Base-by-base conservation (phyloP, 2,797 vertebrate species). In the Melanogrammus aeglefinus region DNA sequence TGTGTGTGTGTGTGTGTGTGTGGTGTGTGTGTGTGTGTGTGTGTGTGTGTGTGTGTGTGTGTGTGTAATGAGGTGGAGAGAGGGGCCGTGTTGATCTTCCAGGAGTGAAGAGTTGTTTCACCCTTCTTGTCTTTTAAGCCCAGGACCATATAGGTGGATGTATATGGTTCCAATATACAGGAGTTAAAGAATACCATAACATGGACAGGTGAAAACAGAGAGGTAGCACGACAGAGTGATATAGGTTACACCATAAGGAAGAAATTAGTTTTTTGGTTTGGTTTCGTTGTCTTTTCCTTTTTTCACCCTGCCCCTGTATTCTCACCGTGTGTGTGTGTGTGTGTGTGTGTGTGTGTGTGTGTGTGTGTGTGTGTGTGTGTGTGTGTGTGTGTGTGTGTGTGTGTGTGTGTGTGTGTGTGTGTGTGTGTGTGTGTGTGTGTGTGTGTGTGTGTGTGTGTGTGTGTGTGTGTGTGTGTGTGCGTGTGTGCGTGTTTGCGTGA, bases 341-440 rank as follows among this genome's bases (percentile, higher is more conserved):
- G 10, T 72, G 27, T 72, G 70, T 72, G 27, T 72, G 70, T 72
- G 16, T 73, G 72, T 73, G 72, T 36, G 72, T 38, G 35, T 73
- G 72, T 38, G 35, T 73, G 72, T 38, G 35, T 73, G 72, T 21
- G 35, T 73, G 72, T 73, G 72, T 73, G 33, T 73, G 33, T 73
- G 72, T 73, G 72, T 21, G 72, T 36, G 33, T 73, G 12, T 73
- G 72, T 36, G 72, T 73, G 33, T 73, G 72, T 38, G 35, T 73
- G 72, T 38, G 35, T 73, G 72, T 38, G 72, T 73, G 72, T 73
- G 72, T 36, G 72, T 73, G 72, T 38, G 33, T 38, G 70, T 18
- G 70, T 72, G 27, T 33, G 70, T 31, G 29, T 31, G 29, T 2
- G 29, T 31, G 1, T 31, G 29, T 31, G 29, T 31, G 1, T 31